These are phyloP conservation scores for Chionis minor DNA, from an alignment of 2,113 vertebrate species.

Conservation along the genomic window DNA sequence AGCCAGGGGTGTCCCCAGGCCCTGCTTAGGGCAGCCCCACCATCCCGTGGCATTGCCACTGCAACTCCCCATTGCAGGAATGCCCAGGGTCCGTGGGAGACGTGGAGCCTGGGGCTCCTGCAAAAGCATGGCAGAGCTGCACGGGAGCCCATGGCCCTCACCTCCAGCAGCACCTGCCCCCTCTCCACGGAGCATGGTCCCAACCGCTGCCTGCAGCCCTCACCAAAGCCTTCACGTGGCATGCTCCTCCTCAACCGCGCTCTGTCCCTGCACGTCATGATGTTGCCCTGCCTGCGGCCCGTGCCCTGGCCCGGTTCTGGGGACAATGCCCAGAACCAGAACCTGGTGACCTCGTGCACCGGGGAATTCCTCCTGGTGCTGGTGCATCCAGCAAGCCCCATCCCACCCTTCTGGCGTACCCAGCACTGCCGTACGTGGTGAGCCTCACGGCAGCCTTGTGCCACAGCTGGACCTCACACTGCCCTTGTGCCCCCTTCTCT, in stretches of 20 bases:
- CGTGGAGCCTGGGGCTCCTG: not conserved
- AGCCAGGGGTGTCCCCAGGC: not conserved
- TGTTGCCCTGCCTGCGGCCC: not conserved
- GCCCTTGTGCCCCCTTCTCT: not conserved
- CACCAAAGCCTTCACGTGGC: not conserved
- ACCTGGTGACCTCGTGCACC: rapidly evolving
- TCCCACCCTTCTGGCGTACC: rapidly evolving
- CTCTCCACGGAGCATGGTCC: rapidly evolving
- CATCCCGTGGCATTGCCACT: not conserved
- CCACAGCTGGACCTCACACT: not conserved
- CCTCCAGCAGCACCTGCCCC: not conserved
- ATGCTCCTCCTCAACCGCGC: not conserved
- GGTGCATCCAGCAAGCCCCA: rapidly evolving
- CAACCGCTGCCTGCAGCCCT: not conserved
- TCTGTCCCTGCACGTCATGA: not conserved
- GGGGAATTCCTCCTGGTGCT: too few relatives aligned
- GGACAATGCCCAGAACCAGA: not conserved
- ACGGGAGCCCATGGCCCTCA: rapidly evolving
- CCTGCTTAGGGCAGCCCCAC: not conserved
- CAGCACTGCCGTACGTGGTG: rapidly evolving
- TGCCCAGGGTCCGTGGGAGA: not conserved
- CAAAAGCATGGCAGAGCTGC: not conserved
- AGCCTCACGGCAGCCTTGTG: rapidly evolving
- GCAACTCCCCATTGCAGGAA: not conserved
- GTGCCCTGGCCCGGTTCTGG: not conserved